Conservation (phyloP, 2,113 vertebrate genomes). For the Prunella fulvescens region DNA sequence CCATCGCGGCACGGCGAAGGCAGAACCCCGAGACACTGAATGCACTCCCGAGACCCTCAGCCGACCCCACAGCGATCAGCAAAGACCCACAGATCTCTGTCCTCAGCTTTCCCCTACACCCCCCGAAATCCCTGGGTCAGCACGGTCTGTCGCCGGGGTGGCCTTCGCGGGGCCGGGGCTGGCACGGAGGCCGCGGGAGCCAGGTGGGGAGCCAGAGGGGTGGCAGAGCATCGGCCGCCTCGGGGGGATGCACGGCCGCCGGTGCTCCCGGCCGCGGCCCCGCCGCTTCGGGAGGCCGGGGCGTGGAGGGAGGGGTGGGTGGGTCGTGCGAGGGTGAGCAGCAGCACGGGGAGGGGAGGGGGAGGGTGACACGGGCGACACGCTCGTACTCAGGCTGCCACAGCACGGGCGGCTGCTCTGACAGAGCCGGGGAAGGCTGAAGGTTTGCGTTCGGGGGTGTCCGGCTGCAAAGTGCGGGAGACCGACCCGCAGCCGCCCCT, state of each 20-base stretch:
- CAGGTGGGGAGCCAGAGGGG: neutral
- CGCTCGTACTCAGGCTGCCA: too few relatives aligned
- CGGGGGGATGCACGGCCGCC: neutral
- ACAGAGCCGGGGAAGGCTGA: neutral
- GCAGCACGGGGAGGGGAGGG: neutral
- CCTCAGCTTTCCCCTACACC: accelerated
- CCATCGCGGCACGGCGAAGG: neutral
- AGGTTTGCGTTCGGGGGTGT: accelerated
- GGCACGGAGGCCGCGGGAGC: neutral
- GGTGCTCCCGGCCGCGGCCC: neutral
- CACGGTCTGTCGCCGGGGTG: neutral
- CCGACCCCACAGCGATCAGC: neutral
- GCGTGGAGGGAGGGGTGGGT: too few relatives aligned
- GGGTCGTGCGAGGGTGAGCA: neutral
- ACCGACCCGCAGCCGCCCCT: neutral
- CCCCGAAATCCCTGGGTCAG: neutral
- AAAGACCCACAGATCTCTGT: neutral
- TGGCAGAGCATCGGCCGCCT: too few relatives aligned
- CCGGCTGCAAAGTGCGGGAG: neutral
- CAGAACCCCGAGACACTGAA: too few relatives aligned
- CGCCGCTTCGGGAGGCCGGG: neutral
- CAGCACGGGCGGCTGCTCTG: neutral
- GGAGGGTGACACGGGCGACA: neutral
- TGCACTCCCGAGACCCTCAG: neutral
- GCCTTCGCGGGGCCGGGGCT: neutral